Conservation (phyloP, 2,113 vertebrate genomes). For the Catharus bicknelli region DNA sequence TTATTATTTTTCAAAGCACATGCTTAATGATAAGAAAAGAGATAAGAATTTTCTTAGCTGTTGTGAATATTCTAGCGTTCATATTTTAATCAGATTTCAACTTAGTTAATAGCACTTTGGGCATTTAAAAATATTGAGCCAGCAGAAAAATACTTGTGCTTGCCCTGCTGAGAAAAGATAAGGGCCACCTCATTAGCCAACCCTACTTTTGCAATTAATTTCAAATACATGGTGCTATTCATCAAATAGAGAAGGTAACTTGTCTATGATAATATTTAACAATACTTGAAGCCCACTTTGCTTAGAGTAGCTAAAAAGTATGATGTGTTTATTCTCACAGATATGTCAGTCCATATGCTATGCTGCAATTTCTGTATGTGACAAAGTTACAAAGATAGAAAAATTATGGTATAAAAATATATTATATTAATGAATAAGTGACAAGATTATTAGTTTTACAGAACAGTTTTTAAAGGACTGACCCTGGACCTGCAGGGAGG, state of each 20-base stretch:
- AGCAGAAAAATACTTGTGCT: constrained; percentile 74
- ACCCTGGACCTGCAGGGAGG: neutral
- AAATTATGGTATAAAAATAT: neutral
- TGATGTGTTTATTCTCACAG: constrained; percentile 31
- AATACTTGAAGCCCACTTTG: constrained; percentile 63
- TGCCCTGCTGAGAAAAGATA: constrained; percentile 76
- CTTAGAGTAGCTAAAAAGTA: constrained; percentile 58
- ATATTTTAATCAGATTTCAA: constrained; percentile 70
- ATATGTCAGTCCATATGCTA: neutral
- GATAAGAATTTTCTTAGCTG: constrained; percentile 32
- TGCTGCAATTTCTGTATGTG: neutral
- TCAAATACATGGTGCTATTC: constrained; percentile 74
- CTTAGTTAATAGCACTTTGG: constrained; percentile 68
- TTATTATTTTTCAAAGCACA: constrained; percentile 62
- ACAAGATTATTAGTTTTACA: neutral
- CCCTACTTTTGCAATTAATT: constrained; percentile 82
- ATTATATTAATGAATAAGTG: constrained; percentile 1
- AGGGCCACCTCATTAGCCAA: constrained; percentile 75
- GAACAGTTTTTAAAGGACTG: constrained; percentile 25
- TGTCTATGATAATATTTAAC: constrained; percentile 73
- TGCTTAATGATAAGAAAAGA: constrained; percentile 44
- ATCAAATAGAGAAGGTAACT: constrained; percentile 77
- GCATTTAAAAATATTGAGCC: constrained; percentile 74
- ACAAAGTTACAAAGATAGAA: neutral
- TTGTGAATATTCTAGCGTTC: constrained; percentile 5